Evolutionary conservation across 2,888 invertebrate genomes (phyloP).

Genomic region (Nemoura dubitans): DNA sequence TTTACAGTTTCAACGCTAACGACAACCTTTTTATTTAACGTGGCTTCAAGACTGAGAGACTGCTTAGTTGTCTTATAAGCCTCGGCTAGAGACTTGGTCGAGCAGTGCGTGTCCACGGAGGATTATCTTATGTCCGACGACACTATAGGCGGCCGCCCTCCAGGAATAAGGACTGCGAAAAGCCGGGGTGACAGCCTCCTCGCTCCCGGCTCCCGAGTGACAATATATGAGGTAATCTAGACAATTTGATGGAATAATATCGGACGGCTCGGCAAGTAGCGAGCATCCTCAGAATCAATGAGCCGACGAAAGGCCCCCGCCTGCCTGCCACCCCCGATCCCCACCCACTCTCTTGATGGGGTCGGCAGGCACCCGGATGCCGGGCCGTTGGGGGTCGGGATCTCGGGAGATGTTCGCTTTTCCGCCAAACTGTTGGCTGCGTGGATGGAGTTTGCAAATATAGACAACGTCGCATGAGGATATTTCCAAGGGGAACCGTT

Average conservation of each 20-base stretch:
- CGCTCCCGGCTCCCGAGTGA: slow-evolving; percentile 24
- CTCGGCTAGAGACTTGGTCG: neutral
- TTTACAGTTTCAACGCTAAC: no score
- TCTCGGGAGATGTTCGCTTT: neutral
- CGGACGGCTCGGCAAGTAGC: slow-evolving; percentile 28
- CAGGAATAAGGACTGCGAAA: neutral
- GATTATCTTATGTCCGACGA: neutral
- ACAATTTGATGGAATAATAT: slow-evolving; percentile 52
- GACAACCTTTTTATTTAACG: no score
- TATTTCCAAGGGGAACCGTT: neutral
- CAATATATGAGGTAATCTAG: slow-evolving; percentile 51
- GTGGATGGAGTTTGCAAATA: slow-evolving; percentile 3
- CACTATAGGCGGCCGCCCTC: neutral
- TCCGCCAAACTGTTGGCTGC: neutral
- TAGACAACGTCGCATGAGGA: neutral
- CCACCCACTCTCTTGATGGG: slow-evolving; percentile 2
- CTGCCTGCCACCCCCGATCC: slow-evolving; percentile 35
- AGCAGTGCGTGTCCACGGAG: neutral
- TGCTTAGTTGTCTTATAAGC: no score
- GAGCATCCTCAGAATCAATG: neutral
- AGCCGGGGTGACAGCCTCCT: neutral
- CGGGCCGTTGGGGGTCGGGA: neutral
- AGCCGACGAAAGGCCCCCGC: neutral
- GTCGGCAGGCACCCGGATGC: neutral
- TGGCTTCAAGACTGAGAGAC: no score